A percentile compares a stretch with the other conserved stretches of the same genome.
Evolutionary conservation across 1,140 invertebrate species (phyloP).

Genomic region (Periplaneta americana): DNA sequence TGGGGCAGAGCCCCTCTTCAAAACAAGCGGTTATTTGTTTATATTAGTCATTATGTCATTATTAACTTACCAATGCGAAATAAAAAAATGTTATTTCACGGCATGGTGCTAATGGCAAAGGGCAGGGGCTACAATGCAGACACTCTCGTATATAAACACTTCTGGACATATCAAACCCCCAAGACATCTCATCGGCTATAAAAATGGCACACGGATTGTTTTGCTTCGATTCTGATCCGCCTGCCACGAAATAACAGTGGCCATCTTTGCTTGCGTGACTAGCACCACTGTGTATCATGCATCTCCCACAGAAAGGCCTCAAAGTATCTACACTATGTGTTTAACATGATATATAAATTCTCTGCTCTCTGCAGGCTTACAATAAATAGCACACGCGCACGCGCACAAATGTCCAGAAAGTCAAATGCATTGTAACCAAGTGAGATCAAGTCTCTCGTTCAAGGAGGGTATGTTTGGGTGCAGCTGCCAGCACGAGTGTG

Average conservation of each 20-base stretch:
- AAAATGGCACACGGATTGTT: not conserved
- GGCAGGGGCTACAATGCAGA: not conserved
- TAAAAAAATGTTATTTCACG: not conserved
- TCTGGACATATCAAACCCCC: not conserved
- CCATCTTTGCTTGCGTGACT: not conserved
- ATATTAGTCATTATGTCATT: not conserved
- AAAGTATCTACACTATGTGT: not conserved
- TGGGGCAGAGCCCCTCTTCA: not conserved
- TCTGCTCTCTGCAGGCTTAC: not conserved
- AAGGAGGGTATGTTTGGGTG: no score
- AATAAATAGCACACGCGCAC: not conserved
- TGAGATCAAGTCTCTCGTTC: not conserved
- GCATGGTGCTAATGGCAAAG: not conserved
- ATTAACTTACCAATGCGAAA: no score
- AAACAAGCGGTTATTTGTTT: not conserved
- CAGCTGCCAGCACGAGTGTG: no score
- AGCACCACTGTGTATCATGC: not conserved
- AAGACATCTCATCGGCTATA: not conserved
- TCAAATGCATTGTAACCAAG: not conserved
- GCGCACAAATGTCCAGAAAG: not conserved
- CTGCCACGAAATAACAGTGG: no score
- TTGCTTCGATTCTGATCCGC: not conserved
- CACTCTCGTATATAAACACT: not conserved
- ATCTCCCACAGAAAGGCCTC: not conserved
- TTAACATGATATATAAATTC: not conserved